A percentile compares a stretch with the other conserved stretches of the same genome.
phyloP scores from a whole-genome alignment of 2,797 vertebrate species.

The Vipera latastei region DNA sequence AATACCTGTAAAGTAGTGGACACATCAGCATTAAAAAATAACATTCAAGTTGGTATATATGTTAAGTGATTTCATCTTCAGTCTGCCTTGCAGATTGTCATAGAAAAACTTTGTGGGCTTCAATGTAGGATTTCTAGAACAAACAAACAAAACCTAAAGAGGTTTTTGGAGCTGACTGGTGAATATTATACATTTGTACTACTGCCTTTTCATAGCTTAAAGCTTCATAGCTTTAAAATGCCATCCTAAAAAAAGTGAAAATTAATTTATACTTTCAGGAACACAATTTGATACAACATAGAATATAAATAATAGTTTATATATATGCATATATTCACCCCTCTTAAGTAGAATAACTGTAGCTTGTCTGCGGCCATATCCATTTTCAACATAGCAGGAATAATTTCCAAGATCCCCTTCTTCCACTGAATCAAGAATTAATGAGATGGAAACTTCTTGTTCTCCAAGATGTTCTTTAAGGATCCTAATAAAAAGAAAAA shows the following conservation, averaged over 20 bases:
- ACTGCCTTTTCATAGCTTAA: no score
- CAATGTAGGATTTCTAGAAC: no score
- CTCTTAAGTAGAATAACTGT: slow-evolving; percentile 90
- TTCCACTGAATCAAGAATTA: slow-evolving; percentile 92
- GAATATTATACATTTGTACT: no score
- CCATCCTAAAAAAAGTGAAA: not conserved
- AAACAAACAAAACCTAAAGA: no score
- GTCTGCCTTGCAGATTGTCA: no score
- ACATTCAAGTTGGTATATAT: no score
- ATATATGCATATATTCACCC: slow-evolving; percentile 76
- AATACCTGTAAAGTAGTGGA: no score
- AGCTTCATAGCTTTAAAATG: not conserved
- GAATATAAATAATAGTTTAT: not conserved
- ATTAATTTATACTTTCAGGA: slow-evolving; percentile 12
- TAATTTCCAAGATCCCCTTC: slow-evolving; percentile 96
- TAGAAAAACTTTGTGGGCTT: no score
- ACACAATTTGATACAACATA: not conserved
- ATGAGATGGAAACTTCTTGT: slow-evolving; percentile 93
- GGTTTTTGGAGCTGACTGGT: no score
- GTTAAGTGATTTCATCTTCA: no score
- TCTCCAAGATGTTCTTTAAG: slow-evolving; percentile 95
- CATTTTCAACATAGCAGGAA: slow-evolving; percentile 96
- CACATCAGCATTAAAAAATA: no score
- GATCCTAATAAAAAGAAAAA: slow-evolving; percentile 76
- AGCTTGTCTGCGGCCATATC: slow-evolving; percentile 90